Percentiles rank a stretch among this genome's conserved stretches.
These are phyloP conservation scores for Barypeithes pellucidus DNA, from an alignment of 2,888 invertebrate genomes.

Conservation along the genomic window DNA sequence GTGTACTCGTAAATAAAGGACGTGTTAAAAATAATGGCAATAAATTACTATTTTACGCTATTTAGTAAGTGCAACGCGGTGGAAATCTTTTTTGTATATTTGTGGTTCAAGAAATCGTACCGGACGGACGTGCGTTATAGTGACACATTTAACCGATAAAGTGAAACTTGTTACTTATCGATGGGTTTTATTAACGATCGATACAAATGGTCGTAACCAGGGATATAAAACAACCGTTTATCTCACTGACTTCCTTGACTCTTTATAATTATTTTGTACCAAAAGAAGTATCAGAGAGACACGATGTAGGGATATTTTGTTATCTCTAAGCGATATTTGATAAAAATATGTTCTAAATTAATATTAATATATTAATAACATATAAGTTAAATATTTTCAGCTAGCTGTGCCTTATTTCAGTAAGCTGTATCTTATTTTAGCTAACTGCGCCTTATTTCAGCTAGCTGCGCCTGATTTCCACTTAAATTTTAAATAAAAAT, in stretches of 20 bases:
- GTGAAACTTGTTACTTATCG: conserved; percentile 50
- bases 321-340: too few species aligned
- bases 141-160: conserved; percentile 51
- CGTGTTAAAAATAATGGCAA: conserved; percentile 9
- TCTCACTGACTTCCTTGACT: neutral
- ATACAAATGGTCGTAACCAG: conserved; percentile 24
- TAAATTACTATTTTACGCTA: conserved; percentile 18
- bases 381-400: too few species aligned
- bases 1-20: conserved; percentile 4
- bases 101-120: conserved; percentile 46
- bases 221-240: conserved; percentile 14
- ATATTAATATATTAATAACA: too few species aligned
- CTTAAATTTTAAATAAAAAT: too few species aligned
- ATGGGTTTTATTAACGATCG: conserved; percentile 32
- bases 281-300: neutral
- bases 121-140: conserved; percentile 52
- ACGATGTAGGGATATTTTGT: too few species aligned
- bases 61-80: conserved; percentile 31
- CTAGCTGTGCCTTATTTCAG: too few species aligned
- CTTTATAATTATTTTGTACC: neutral
- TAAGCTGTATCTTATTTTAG: too few species aligned
- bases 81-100: conserved; percentile 38
- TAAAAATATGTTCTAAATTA: too few species aligned
- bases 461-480: too few species aligned
- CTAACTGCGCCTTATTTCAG: too few species aligned